Conservation (phyloP, 2,113 vertebrate species). For the Dicrurus megarhynchus region DNA sequence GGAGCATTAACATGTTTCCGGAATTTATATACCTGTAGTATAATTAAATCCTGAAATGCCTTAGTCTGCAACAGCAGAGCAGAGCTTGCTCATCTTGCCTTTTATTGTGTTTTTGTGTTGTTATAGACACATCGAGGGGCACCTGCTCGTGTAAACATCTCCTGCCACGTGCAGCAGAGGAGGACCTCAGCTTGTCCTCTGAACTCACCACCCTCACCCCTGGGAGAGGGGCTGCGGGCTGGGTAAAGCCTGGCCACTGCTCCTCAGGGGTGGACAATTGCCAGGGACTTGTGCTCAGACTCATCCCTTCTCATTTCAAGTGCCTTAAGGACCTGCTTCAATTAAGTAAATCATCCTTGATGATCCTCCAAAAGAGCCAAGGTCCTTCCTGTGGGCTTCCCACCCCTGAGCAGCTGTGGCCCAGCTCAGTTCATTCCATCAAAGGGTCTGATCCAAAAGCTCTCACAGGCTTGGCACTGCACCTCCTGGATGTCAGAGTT, state of each 20-base stretch:
- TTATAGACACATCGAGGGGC: background rate
- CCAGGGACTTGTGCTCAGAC: background rate
- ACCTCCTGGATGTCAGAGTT: background rate
- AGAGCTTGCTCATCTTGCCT: constrained; percentile 59
- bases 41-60: constrained; percentile 78
- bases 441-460: background rate
- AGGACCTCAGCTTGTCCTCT: background rate
- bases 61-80: constrained; percentile 64
- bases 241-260: background rate
- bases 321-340: background rate
- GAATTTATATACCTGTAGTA: constrained; percentile 82
- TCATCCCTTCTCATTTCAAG: background rate
- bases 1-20: constrained; percentile 82
- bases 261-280: background rate
- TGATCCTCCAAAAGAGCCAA: background rate
- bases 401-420: background rate
- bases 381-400: background rate
- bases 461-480: background rate
- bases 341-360: background rate
- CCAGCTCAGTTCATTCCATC: background rate
- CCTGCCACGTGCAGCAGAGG: background rate
- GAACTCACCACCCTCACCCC: background rate
- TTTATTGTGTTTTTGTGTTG: background rate
- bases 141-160: background rate
- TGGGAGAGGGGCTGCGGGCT: background rate